These are phyloP conservation scores for Paratilapia polleni DNA, from an alignment of 2,113 vertebrate species.

Conservation along the genomic window DNA sequence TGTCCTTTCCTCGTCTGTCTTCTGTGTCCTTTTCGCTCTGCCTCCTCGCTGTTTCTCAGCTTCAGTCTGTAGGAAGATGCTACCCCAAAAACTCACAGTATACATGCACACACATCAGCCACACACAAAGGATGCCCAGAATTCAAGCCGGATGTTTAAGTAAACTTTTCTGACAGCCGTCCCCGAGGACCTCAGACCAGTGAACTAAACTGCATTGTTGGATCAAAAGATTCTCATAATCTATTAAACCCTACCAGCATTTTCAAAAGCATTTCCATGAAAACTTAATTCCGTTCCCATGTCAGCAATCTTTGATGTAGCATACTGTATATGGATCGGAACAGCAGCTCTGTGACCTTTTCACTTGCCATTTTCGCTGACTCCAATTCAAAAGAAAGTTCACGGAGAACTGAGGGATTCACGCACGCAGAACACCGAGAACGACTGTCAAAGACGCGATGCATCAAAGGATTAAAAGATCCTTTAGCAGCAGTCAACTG, in stretches of 20 bases:
- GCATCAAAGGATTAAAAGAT: conserved; percentile 43
- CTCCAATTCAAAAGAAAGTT: conserved; percentile 40
- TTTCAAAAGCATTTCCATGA: conserved; percentile 56
- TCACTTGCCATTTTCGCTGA: conserved; percentile 40
- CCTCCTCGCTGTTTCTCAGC: not conserved
- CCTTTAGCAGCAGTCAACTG: conserved; percentile 32
- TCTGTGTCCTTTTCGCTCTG: conserved; percentile 25
- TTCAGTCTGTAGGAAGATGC: conserved; percentile 3
- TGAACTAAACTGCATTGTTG: conserved; percentile 38
- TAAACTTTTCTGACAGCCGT: conserved; percentile 50
- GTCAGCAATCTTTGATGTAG: conserved; percentile 49
- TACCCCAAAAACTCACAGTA: conserved; percentile 12
- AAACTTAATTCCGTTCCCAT: conserved; percentile 42
- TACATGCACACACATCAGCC: conserved; percentile 14
- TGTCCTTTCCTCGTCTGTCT: conserved; percentile 57
- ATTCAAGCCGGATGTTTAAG: conserved; percentile 34
- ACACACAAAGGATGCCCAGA: conserved; percentile 9
- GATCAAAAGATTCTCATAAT: conserved; percentile 61
- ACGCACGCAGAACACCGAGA: conserved; percentile 1
- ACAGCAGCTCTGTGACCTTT: conserved; percentile 59
- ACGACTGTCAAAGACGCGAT: conserved; percentile 29
- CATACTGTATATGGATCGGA: conserved; percentile 23
- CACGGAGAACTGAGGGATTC: conserved; percentile 30
- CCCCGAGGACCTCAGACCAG: conserved; percentile 19
- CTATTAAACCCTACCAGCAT: conserved; percentile 54